Evolutionary conservation across 2,888 invertebrate species (phyloP), one percentile per base, ranked within the genome.

Genomic region (Axea sp.): DNA sequence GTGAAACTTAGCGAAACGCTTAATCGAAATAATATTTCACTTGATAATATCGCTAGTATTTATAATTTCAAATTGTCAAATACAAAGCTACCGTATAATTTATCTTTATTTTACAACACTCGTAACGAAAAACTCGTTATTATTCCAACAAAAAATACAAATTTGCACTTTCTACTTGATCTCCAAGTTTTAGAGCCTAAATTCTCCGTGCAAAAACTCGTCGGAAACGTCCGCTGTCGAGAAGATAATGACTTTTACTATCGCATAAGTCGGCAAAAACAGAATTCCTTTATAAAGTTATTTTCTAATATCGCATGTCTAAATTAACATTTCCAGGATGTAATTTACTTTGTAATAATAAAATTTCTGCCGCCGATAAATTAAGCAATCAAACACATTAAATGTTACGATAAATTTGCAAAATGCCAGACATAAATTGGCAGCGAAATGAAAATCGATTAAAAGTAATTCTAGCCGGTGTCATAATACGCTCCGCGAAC

Each of bases 361-460:
- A 3, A 51, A 43, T 51, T 41, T 62, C 26, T 30, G 26, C 26
- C 26, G 11, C 4, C 28, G 6, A 64, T 33, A 64, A 64, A 51
- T 41, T 51, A 37, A 64, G 62, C 22, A 41, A 64, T 64, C 41
- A 43, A 2, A 39, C 22, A 47, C 47, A 9, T 41, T 51, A 51
- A 62, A 51, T 45, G 64, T 43, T 43, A 43, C 43, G 53, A 35
- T 53, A 53, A 64, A 64, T 64, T 53, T 64, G 49, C 53, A 64
- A 64, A 64, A 64, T 35, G 67, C 67, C 35, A 65, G 37, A n/a
- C 43, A 22, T 47, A 55, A 65, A 49, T 55, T 55, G 55, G 39
- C 45, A 11, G 49, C 45, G 39, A 57, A 57, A 67, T 57, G 39
- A 26, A 49, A 68, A 51, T 59, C 49, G 67, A 59, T 55, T 59